Conservation (phyloP, 1,140 invertebrate species). For the Diachasma alloeum region DNA sequence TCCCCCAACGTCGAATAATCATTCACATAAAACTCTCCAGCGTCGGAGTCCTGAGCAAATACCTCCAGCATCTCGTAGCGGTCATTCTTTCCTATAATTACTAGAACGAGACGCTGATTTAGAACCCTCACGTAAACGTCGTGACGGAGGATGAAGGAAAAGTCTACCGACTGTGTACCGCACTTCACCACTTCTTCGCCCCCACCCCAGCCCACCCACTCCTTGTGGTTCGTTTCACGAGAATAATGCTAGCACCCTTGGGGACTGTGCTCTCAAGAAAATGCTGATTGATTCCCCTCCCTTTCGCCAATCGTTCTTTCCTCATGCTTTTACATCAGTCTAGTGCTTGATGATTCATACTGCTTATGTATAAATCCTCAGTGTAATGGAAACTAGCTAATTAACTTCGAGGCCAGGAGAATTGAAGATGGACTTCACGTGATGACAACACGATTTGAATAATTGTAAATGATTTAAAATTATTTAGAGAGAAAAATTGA, state of each 20-base stretch:
- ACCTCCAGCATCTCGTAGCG: background rate
- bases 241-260: constrained; percentile 51
- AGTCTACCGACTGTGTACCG: background rate
- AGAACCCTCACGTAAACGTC: background rate
- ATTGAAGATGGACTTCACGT: too few relatives aligned
- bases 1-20: background rate
- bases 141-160: background rate
- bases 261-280: constrained; percentile 50
- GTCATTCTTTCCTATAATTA: constrained; percentile 43
- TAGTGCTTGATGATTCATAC: background rate
- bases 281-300: constrained; percentile 56
- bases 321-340: constrained; percentile 18
- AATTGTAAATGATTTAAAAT: too few relatives aligned
- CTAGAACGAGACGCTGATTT: background rate
- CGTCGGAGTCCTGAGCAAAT: background rate
- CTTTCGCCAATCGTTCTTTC: constrained; percentile 36
- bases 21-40: background rate
- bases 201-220: background rate
- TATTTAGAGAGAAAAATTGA: too few relatives aligned
- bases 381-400: background rate
- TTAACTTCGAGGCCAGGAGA: background rate
- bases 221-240: constrained; percentile 18
- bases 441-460: too few relatives aligned
- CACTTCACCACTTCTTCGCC: background rate
- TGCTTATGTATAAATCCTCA: background rate